Evolutionary conservation across 2,113 vertebrate genomes (phyloP), one percentile per base, ranked within the genome.

Genomic region (Halcyon senegalensis): DNA sequence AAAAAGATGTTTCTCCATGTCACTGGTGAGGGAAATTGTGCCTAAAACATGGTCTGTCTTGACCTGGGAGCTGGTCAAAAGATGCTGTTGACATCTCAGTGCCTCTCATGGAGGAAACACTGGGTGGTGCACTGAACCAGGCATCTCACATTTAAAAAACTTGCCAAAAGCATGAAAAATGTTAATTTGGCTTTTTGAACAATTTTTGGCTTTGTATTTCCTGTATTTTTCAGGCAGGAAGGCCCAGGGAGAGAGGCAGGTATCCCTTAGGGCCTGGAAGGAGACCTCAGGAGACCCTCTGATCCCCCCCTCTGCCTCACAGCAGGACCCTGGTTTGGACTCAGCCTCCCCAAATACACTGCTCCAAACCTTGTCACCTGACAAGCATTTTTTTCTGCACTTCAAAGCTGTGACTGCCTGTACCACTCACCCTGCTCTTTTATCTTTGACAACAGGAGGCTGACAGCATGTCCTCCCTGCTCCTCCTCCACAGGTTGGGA

Each of bases 361-460:
- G 20, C 27, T 60, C 31, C 62, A 84, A 50, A 59, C 31, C 44
- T 30, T 8, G 24, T 41, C 51, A 46, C 58, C 31, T 14, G 31
- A 8, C 20, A 44, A 58, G 50, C 2, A 1, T 24, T 39, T 16
- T 16, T 30, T 24, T 17, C 53, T 48, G 41, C 37, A 24, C 33
- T 15, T 48, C 19, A 28, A 37, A 31, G 28, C 87, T 55, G 60
- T 10, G 31, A n/a, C 17, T 55, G 51, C 30, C 31, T 20, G 48
- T 5, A 9, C 25, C 27, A 2, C 39, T 50, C 1, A 0, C 18
- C 51, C 21, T 5, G 55, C 60, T 43, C n/a, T 31, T 31, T 31
- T 18, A 19, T 19, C 44, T 58, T 35, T 46, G 12, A 5, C 41
- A 35, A 5, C 0, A 2, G 27, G 17, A 58, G 11, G 9, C 30